A percentile compares a stretch with the other conserved stretches of the same genome.
Conservation (phyloP, 1,140 invertebrate genomes). For the Aphelenchoides besseyi region DNA sequence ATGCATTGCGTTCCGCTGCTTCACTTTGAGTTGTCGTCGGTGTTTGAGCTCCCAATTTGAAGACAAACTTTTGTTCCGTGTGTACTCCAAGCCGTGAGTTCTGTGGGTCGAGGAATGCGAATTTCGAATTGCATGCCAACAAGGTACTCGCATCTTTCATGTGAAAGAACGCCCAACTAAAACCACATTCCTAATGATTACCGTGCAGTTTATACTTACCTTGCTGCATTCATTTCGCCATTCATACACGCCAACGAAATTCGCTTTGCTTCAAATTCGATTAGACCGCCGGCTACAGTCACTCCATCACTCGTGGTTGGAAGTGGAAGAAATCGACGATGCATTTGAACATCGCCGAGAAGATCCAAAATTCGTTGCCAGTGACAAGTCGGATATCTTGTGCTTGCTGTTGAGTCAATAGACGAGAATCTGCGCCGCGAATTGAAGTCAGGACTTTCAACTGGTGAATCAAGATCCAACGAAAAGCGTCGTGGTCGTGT, state of each 20-base stretch:
- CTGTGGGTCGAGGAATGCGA: constrained; percentile 43
- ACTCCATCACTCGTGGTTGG: constrained; percentile 42
- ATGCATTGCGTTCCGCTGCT: constrained; percentile 37
- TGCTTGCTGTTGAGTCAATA: constrained; percentile 19
- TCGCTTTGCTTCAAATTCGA: constrained; percentile 47
- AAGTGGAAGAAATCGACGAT: constrained; percentile 38
- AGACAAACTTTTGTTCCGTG: constrained; percentile 47
- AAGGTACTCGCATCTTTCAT: constrained; percentile 41
- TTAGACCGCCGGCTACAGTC: constrained; percentile 53
- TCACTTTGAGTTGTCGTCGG: neutral
- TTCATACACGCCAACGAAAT: constrained; percentile 56
- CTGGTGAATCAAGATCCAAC: constrained; percentile 6
- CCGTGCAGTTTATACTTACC: constrained; percentile 19
- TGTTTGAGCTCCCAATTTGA: constrained; percentile 37
- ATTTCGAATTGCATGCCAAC: constrained; percentile 40
- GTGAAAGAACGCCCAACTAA: constrained; percentile 56
- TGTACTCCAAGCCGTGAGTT: constrained; percentile 39
- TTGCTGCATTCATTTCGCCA: constrained; percentile 55
- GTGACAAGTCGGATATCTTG: neutral
- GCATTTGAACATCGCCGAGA: constrained; percentile 50
- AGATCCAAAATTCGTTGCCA: constrained; percentile 53
- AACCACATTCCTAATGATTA: constrained; percentile 18
- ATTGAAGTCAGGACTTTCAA: neutral
- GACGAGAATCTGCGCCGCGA: neutral
- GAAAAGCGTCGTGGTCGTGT: constrained; percentile 3